Evolutionary conservation across 1,140 invertebrate genomes (phyloP), one percentile per base, ranked within the genome.

Genomic region (Rhopalosiphum padi): DNA sequence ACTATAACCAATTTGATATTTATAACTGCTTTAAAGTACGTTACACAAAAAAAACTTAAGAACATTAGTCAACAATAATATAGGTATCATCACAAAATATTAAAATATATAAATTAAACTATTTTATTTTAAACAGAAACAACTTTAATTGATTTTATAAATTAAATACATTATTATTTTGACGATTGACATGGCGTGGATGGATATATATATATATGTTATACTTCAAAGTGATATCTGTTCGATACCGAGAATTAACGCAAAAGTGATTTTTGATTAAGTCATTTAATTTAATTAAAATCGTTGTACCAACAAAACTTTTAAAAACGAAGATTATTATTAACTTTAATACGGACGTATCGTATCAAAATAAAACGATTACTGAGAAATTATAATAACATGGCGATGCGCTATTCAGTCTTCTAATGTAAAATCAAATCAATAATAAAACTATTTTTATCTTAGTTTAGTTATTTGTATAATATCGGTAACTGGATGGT

Each of bases 321-420:
- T 77, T n/a, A n/a, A 77, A n/a, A 77, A n/a, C 30, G 60, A n/a
- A n/a, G 60, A 77, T 77, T 77, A 77, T 77, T 77, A 77, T 77
- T n/a, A 77, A 77, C 60, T 77, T 77, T n/a, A 77, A n/a, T n/a
- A 35, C 1, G 60, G 60, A 77, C 60, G 60, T 77, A 30, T 77
- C 5, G 3, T 21, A n/a, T 77, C 11, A n/a, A 68, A 77, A 77
- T n/a, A 35, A 77, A 77, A 77, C 30, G 15, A n/a, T 77, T 77
- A 4, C 30, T n/a, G 15, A 11, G 30, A 35, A 77, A 77, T 18
- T 4, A 77, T 77, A 41, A 41, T 41, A n/a, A n/a, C n/a, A 77
- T 3, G 15, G 6, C 5, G 1, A n/a, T 77, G 5, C 15, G 11
- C 25, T 60, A 30, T 60, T 60, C 25, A 60, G 8, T 60, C 25